A percentile compares a stretch with the other conserved stretches of the same genome.
Evolutionary conservation across 2,888 invertebrate species (phyloP).

Genomic region (Sacculina carcini): DNA sequence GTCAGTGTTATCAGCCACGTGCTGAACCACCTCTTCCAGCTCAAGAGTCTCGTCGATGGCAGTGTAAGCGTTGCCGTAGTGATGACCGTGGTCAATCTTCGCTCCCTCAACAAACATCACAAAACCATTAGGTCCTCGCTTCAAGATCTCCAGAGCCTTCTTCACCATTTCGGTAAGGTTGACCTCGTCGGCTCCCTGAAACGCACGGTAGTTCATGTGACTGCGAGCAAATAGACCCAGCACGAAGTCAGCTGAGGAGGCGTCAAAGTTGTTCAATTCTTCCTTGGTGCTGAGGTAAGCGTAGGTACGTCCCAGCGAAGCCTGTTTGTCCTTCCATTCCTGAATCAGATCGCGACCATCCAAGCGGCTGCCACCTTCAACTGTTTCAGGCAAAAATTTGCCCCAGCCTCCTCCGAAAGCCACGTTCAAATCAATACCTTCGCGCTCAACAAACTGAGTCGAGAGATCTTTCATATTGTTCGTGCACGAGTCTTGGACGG

Average conservation of each 20-base stretch:
- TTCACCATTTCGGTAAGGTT: neutral
- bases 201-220: neutral
- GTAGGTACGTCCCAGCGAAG: neutral
- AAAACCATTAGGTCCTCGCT: neutral
- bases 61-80: slow-evolving; percentile 49
- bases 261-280: neutral
- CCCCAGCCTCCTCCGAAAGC: neutral
- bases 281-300: neutral
- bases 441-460: neutral
- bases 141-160: neutral
- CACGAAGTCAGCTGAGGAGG: neutral
- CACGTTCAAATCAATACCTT: neutral
- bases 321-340: slow-evolving; percentile 1
- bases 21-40: neutral
- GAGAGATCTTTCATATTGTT: neutral
- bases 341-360: neutral
- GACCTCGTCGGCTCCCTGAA: neutral
- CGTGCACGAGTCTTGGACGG: neutral
- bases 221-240: neutral
- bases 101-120: neutral
- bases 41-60: slow-evolving; percentile 24
- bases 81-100: slow-evolving; percentile 42
- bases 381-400: neutral
- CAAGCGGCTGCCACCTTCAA: neutral
- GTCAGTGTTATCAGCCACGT: neutral